phyloP scores from a whole-genome alignment of 2,888 invertebrate species.

The Athrips mouffetella region DNA sequence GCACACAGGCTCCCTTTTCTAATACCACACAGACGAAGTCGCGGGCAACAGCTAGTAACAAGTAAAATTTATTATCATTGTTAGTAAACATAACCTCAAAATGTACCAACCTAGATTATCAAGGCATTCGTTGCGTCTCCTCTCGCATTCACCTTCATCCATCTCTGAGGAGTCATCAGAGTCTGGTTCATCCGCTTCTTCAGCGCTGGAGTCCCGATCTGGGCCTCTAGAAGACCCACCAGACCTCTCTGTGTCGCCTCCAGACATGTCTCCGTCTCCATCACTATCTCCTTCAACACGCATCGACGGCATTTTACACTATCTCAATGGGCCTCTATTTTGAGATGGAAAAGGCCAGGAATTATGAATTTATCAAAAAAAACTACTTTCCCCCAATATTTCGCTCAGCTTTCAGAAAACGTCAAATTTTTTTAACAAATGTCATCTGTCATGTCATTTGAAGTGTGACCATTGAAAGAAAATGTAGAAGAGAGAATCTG shows the following conservation, averaged over 20 bases:
- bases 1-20: no score
- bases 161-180: conserved; percentile 93
- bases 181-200: conserved; percentile 88
- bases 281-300: conserved; percentile 81
- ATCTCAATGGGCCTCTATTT: background rate
- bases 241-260: conserved; percentile 83
- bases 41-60: no score
- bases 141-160: conserved; percentile 95
- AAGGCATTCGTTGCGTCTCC: conserved; percentile 87
- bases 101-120: conserved; percentile 83
- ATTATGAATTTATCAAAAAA: background rate
- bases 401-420: conserved; percentile 24
- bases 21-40: no score
- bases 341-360: background rate
- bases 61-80: conserved; percentile 28
- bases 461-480: no score
- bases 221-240: conserved; percentile 83
- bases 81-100: conserved; percentile 77
- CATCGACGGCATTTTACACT: conserved; percentile 80
- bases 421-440: background rate
- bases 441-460: background rate
- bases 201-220: conserved; percentile 84
- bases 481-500: no score
- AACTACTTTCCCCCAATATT: conserved; percentile 1
- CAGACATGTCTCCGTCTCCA: conserved; percentile 82